These are phyloP conservation scores for Hypanus sabinus DNA, from an alignment of 2,113 vertebrate genomes.

Conservation along the genomic window DNA sequence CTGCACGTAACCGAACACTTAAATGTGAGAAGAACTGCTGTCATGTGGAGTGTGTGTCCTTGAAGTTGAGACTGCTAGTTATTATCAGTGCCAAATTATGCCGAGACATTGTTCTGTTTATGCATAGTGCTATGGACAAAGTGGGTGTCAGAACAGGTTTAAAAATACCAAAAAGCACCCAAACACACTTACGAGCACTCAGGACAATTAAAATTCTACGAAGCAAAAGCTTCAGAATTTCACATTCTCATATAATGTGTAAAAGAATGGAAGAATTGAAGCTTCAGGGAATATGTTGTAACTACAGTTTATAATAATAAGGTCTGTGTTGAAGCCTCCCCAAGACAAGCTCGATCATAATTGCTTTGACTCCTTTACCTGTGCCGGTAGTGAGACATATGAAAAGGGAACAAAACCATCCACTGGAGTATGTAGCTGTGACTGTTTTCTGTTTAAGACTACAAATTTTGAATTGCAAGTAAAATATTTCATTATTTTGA, in stretches of 20 bases:
- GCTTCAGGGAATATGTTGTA: slow-evolving; percentile 36
- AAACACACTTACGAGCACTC: background rate
- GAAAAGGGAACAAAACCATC: background rate
- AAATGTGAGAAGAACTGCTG: slow-evolving; percentile 12
- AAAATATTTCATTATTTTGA: background rate
- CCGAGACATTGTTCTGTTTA: background rate
- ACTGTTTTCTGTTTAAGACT: background rate
- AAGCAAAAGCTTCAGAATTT: background rate
- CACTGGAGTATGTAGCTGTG: background rate
- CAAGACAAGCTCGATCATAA: background rate
- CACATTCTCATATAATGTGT: slow-evolving; percentile 11
- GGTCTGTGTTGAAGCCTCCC: background rate
- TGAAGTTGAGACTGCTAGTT: slow-evolving; percentile 4
- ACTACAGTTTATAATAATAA: slow-evolving; percentile 22
- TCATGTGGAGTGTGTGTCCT: background rate
- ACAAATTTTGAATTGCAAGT: background rate
- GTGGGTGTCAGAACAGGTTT: background rate
- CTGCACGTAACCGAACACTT: background rate
- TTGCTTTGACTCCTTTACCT: background rate
- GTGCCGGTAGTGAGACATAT: background rate
- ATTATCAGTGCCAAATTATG: slow-evolving; percentile 25
- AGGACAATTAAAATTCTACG: slow-evolving; percentile 10
- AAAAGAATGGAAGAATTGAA: slow-evolving; percentile 24
- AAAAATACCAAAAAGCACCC: background rate
- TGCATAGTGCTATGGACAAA: background rate